phyloP scores from a whole-genome alignment of 2,888 invertebrate genomes.

The Carpatolechia fugitivella region DNA sequence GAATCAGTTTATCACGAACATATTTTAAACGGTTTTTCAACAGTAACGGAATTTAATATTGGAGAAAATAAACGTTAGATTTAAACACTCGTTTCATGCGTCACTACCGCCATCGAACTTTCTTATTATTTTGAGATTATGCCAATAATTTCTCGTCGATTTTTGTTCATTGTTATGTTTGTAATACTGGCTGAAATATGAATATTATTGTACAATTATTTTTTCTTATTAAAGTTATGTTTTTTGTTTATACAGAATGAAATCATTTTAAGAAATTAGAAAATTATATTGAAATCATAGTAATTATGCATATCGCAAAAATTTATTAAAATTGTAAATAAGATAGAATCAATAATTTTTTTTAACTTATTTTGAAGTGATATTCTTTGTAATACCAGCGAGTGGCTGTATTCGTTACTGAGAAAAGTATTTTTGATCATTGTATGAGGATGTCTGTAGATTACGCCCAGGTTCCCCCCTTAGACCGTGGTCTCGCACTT shows the following conservation, averaged over 20 bases:
- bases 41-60: too few relatives aligned
- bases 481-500: too few relatives aligned
- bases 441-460: conserved; percentile 42
- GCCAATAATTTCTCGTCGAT: conserved; percentile 38
- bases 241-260: conserved; percentile 68
- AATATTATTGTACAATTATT: conserved; percentile 60
- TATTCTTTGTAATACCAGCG: conserved; percentile 33
- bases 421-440: conserved; percentile 45
- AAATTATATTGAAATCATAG: conserved; percentile 54
- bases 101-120: neutral
- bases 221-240: conserved; percentile 58
- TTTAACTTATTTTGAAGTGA: conserved; percentile 52
- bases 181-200: conserved; percentile 51
- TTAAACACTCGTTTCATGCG: neutral
- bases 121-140: conserved; percentile 58
- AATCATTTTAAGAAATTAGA: conserved; percentile 50
- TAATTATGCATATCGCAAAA: conserved; percentile 63
- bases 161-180: conserved; percentile 75
- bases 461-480: conserved; percentile 52
- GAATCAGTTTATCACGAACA: neutral
- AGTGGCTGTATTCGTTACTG: conserved; percentile 31
- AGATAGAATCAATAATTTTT: conserved; percentile 56
- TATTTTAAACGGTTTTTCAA: too few relatives aligned
- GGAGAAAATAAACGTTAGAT: too few relatives aligned
- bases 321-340: conserved; percentile 57